Conservation (phyloP, 2,888 invertebrate genomes). For the Epinotia ramella region DNA sequence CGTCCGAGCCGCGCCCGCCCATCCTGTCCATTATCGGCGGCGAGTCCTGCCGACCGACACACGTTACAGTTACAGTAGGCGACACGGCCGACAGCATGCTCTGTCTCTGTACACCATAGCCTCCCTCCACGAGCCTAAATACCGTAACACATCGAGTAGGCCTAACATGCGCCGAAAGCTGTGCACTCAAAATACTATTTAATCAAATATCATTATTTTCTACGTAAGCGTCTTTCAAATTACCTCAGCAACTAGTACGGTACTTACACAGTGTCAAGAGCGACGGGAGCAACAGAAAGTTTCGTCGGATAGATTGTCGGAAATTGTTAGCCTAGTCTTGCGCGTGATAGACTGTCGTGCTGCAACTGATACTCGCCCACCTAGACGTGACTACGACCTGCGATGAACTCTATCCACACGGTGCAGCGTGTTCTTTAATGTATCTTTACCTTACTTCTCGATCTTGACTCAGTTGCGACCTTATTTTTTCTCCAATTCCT, state of each 20-base stretch:
- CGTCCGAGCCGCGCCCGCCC: constrained; percentile 61
- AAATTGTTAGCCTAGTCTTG: constrained; percentile 31
- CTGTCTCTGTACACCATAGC: constrained; percentile 13
- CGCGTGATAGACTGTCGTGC: constrained; percentile 38
- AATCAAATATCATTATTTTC: constrained; percentile 13
- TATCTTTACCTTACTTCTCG: constrained; percentile 80
- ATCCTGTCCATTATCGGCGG: constrained; percentile 78
- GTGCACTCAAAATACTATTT: constrained; percentile 49
- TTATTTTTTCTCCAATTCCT: constrained; percentile 84
- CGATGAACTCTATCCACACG: constrained; percentile 69
- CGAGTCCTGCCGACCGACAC: constrained; percentile 68
- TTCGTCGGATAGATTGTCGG: constrained; percentile 17
- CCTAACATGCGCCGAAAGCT: constrained; percentile 55
- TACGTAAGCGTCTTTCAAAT: constrained; percentile 40
- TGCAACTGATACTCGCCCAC: constrained; percentile 46
- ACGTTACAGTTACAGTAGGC: constrained; percentile 38
- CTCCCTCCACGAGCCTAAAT: constrained; percentile 45
- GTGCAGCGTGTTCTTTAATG: constrained; percentile 65
- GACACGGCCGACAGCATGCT: constrained; percentile 30
- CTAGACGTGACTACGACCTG: constrained; percentile 51
- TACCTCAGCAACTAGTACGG: constrained; percentile 26
- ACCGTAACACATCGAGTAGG: constrained; percentile 47
- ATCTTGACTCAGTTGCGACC: constrained; percentile 82
- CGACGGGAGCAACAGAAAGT: constrained; percentile 27
- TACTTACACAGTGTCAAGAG: constrained; percentile 41